A percentile compares a stretch with the other conserved stretches of the same genome.
These are phyloP conservation scores for Oscheius sp. DNA, from an alignment of 2,888 invertebrate genomes.

Conservation along the genomic window DNA sequence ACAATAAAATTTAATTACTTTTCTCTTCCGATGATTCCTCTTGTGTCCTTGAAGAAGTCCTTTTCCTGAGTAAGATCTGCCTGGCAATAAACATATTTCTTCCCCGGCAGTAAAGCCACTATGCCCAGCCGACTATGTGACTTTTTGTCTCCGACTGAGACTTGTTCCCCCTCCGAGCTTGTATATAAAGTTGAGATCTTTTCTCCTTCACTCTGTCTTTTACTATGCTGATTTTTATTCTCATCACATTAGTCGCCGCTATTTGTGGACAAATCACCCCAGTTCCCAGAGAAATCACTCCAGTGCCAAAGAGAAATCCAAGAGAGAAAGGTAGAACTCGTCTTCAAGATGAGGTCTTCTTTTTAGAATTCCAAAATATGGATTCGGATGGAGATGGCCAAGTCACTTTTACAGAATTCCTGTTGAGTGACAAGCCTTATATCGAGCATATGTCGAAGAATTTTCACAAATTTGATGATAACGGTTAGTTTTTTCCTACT, in stretches of 20 bases:
- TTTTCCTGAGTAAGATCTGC: no score
- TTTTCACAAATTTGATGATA: slow-evolving; percentile 43
- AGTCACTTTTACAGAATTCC: slow-evolving; percentile 65
- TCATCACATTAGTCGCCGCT: background rate
- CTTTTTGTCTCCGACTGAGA: background rate
- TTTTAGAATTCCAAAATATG: slow-evolving; percentile 61
- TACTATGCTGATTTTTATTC: slow-evolving; percentile 1
- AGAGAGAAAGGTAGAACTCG: slow-evolving; percentile 55
- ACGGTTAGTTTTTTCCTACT: slow-evolving; percentile 29
- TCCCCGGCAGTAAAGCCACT: no score
- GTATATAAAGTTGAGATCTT: background rate
- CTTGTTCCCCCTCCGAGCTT: background rate
- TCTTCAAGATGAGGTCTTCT: background rate
- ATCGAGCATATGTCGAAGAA: slow-evolving; percentile 52
- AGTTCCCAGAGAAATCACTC: slow-evolving; percentile 57
- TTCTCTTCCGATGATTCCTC: no score
- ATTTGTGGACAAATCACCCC: slow-evolving; percentile 38
- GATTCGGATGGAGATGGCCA: slow-evolving; percentile 59
- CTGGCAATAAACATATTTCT: no score
- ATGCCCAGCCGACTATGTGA: no score
- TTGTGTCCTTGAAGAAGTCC: no score
- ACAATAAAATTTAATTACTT: background rate
- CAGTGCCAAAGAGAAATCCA: slow-evolving; percentile 63
- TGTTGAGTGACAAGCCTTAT: slow-evolving; percentile 62
- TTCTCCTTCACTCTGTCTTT: background rate